Conservation (phyloP, 2,113 vertebrate species). For the Pantherophis guttatus region DNA sequence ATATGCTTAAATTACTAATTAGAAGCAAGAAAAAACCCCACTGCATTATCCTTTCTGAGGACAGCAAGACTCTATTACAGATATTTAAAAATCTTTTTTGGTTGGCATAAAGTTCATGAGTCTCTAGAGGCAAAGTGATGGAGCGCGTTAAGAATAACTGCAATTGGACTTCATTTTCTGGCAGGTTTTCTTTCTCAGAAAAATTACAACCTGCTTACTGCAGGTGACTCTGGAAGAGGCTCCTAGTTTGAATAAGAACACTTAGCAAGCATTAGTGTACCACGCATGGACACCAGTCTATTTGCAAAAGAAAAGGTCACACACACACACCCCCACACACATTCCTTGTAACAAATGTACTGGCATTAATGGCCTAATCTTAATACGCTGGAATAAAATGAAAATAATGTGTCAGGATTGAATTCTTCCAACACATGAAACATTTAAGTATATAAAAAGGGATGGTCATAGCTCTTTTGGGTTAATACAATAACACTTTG, state of each 20-base stretch:
- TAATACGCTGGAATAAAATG: slow-evolving; percentile 33
- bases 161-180: slow-evolving; percentile 48
- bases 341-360: slow-evolving; percentile 20
- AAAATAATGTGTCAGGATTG: slow-evolving; percentile 36
- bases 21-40: slow-evolving; percentile 78
- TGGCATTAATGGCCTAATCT: slow-evolving; percentile 39
- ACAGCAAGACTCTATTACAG: slow-evolving; percentile 62
- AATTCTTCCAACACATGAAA: slow-evolving; percentile 36
- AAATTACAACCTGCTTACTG: slow-evolving; percentile 13
- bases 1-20: slow-evolving; percentile 88
- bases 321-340: neutral
- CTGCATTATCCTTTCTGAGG: slow-evolving; percentile 79
- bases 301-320: neutral
- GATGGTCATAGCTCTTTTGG: slow-evolving; percentile 8
- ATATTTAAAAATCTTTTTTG: slow-evolving; percentile 41
- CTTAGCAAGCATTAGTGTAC: slow-evolving; percentile 20
- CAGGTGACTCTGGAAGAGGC: slow-evolving; percentile 17
- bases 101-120: slow-evolving; percentile 49
- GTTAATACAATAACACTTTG: slow-evolving; percentile 21
- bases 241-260: slow-evolving; percentile 4
- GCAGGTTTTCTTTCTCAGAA: slow-evolving; percentile 27
- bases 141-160: neutral
- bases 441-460: slow-evolving; percentile 41
- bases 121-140: slow-evolving; percentile 35
- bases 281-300: slow-evolving; percentile 23